Base-by-base conservation (phyloP, 1,140 invertebrate genomes). In the Maniola jurtina region DNA sequence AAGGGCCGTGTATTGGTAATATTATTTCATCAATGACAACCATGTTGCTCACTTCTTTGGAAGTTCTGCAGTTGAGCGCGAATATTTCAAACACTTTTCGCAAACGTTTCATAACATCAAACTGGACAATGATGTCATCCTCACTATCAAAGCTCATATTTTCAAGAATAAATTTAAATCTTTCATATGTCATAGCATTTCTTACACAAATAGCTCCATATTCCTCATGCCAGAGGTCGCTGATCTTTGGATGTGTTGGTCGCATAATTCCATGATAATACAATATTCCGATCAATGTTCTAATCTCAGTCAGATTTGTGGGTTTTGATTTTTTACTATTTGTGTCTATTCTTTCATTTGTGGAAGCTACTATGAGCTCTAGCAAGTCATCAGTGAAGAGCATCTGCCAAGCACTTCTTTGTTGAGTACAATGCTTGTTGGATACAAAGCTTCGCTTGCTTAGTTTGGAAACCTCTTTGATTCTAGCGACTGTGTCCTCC, bases 21-120 rank as follows among this genome's bases (percentile, higher is more conserved):
- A 93, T 77, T 62, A 87, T 86, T 76, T 93, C 92, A 81, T 93
- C 92, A 68, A 92, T 74, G 15, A 90, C 88, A 15, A 75, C 81
- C 38, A 76, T 64, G 70, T 82, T 80, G 10, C 83, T 79, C 45
- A 88, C 70, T 48, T 85, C 79, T 68, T 81, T 87, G n/a, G 87
- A 83, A 77, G 85, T 83, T 74, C 89, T 79, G 76, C 92, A 92
- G 66, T 92, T 92, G 16, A 84, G 58, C 55, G 88, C 83, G 75
- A 93, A 92, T 42, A 86, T 80, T 66, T 92, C 91, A 68, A 92
- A 91, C 6, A 92, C 73, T 76, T 90, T 90, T 60, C 91, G 77
- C 36, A 92, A 91, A 48, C 87, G 83, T 63, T 85, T 90, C 73
- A 93, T 84, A 55, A 89, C 80, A 75, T 93, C 91, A 52, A 81